These are phyloP conservation scores for Tryphoninae sp. DNA, from an alignment of 2,888 invertebrate genomes.

Conservation along the genomic window DNA sequence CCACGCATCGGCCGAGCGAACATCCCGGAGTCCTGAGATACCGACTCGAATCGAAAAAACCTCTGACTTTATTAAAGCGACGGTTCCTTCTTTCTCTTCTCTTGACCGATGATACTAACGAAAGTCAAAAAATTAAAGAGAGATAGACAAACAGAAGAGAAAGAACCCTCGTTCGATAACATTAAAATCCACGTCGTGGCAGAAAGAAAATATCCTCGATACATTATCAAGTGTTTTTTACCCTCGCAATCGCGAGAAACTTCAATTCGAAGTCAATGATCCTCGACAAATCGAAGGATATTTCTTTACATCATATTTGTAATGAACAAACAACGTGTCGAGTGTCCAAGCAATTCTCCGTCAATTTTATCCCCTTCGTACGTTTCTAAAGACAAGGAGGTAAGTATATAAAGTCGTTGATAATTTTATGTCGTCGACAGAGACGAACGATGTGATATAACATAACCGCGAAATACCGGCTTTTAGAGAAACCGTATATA, in stretches of 20 bases:
- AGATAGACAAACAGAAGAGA: slow-evolving; percentile 2
- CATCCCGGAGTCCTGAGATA: slow-evolving; percentile 3
- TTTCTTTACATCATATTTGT: background rate
- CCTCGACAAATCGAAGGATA: slow-evolving; percentile 9
- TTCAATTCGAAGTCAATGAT: slow-evolving; percentile 14
- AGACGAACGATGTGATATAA: background rate
- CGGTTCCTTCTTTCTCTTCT: slow-evolving; percentile 2
- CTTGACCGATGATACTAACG: background rate
- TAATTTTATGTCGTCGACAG: background rate
- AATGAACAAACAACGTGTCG: background rate
- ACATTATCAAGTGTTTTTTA: background rate
- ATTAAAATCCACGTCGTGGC: background rate
- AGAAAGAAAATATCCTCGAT: background rate
- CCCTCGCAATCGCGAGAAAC: background rate
- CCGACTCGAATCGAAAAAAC: slow-evolving; percentile 56
- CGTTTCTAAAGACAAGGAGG: background rate
- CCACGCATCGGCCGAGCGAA: background rate
- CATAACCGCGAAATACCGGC: slow-evolving; percentile 8
- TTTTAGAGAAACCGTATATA: background rate
- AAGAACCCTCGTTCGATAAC: slow-evolving; percentile 33
- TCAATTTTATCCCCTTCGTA: background rate
- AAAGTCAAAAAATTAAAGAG: slow-evolving; percentile 19
- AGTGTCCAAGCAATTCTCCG: background rate
- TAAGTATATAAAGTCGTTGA: slow-evolving; percentile 13
- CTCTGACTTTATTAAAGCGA: slow-evolving; percentile 54